phyloP scores from a whole-genome alignment of 2,113 vertebrate genomes.

The Peromyscus leucopus region DNA sequence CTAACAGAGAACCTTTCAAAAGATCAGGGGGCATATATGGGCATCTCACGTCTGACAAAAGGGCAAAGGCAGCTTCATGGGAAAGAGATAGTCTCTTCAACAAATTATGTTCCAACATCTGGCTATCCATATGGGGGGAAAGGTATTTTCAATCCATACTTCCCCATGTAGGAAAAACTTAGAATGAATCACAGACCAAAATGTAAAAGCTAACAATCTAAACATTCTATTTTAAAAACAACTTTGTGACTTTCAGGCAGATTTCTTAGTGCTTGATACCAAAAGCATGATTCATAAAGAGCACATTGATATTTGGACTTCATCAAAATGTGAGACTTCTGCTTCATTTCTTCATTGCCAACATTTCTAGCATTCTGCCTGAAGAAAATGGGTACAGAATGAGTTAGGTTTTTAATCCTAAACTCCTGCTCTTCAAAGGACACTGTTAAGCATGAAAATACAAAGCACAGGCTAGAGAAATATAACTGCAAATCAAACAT shows the following conservation, averaged over 20 bases:
- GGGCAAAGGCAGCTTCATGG: constrained; percentile 22
- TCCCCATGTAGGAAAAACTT: not conserved
- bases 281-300: constrained; percentile 46
- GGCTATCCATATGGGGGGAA: not conserved
- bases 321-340: constrained; percentile 53
- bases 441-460: constrained; percentile 45
- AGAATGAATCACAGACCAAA: constrained; percentile 37
- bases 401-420: not conserved
- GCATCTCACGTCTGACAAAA: not conserved
- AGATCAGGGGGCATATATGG: not conserved
- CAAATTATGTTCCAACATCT: constrained; percentile 30
- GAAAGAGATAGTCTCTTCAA: not conserved
- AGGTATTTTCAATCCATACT: constrained; percentile 25
- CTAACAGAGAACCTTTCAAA: not conserved
- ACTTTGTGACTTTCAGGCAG: not conserved
- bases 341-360: not conserved
- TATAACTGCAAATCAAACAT: not conserved
- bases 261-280: constrained; percentile 33
- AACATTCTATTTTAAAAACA: constrained; percentile 9
- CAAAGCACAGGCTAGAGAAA: not conserved
- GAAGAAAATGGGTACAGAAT: not conserved
- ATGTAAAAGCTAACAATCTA: constrained; percentile 42
- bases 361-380: not conserved
- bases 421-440: not conserved
- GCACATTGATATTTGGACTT: constrained; percentile 14